Evolutionary conservation across 2,113 vertebrate genomes (phyloP), one percentile per base, ranked within the genome.

Genomic region (Gnathonemus echidnorhynchus): DNA sequence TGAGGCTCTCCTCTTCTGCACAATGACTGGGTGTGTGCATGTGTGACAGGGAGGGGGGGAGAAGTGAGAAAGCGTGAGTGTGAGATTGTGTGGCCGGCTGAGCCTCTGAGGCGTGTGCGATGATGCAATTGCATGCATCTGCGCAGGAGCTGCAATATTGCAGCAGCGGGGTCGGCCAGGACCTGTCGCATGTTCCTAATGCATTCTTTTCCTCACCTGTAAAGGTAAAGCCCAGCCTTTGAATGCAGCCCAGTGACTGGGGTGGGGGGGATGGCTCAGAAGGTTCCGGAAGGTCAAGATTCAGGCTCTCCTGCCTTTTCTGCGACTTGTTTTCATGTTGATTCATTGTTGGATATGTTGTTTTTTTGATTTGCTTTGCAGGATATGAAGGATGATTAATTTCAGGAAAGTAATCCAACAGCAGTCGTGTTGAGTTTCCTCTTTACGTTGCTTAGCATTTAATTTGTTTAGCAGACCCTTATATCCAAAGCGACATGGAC

Each of bases 101-200:
- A 39, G 42, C 66, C 27, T 46, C 11, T 56, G 53, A 52, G 46
- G 86, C n/a, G 4, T 92, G 39, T 86, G 77, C 3, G 45, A 27
- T 87, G 85, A 46, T 92, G 5, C 91, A 88, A 92, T 95, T 53
- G 15, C 4, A 48, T 27, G 56, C 52, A 58, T 5, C 6, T n/a
- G 87, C 2, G n/a, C 17, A 2, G 27, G 85, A 52, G 86, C 49
- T 27, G 31, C 27, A 53, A 50, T 24, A 10, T 24, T 17, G 45
- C 42, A n/a, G 83, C 21, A 9, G 42, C 8, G 24, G 83, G 83
- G 45, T 46, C n/a, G 24, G 85, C 49, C 49, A 52, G 31, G 27
- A n/a, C 49, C 46, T 6, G n/a, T 49, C 27, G 31, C 27, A 27
- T 39, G 52, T 42, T 58, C 7, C 87, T 42, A 31, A 58, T 58